Evolutionary conservation across 1,140 invertebrate species (phyloP), one percentile per base, ranked within the genome.

Genomic region (Aphidius ervi): DNA sequence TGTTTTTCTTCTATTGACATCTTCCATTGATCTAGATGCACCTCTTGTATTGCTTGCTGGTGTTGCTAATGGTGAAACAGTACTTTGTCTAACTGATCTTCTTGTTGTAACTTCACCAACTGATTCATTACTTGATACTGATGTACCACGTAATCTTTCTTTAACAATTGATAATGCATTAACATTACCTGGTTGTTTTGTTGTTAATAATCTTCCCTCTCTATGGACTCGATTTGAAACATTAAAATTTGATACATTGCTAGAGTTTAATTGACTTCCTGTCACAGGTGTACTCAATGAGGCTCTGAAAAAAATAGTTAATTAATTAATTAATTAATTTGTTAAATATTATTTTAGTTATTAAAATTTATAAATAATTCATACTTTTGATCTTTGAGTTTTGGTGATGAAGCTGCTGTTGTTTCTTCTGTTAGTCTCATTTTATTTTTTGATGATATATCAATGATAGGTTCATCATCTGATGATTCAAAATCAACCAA

Each of bases 401-500:
- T 80, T 64, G 76, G 73, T 52, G 77, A 79, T 56, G 74, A 5
- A 16, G 52, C 72, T 43, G 69, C 70, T 50, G 73, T 67, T 56
- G 69, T 61, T 63, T 80, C 78, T 57, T 80, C 78, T 23, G 68
- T 63, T 56, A 73, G 67, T 68, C 73, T 68, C 58, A 76, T 71
- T 71, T 74, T 78, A 61, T 72, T 83, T 77, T 90, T 91, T 52
- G 85, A 88, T 8, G 84, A 81, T 42, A 86, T 81, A 68, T 88
- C 87, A 65, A 88, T 88, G 31, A 91, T 79, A 52, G 89, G 89
- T 74, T 92, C 7, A 8, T 54, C 89, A 73, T 91, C 89, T 66
- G 90, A 90, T 37, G 88, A 90, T 67, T 86, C 85, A 57, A 81
- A 76, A 63, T 81, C 80, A 57, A 80, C 75, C 52, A 79, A 70